Evolutionary conservation across 2,888 invertebrate genomes (phyloP), one percentile per base, ranked within the genome.

Genomic region (Orthosia gracilis): DNA sequence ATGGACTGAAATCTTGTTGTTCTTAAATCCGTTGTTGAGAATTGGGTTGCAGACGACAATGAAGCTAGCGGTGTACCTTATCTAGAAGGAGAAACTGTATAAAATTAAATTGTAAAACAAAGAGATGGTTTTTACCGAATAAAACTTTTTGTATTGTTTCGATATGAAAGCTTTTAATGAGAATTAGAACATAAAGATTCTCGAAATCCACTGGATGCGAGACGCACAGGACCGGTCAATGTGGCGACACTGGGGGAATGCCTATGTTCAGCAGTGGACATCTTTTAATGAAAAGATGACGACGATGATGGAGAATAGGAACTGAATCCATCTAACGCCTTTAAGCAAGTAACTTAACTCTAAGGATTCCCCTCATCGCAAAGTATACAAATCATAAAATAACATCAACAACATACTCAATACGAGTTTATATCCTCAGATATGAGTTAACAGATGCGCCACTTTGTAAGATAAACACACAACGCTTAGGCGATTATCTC

Each of bases 391-490:
- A 85, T 84, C 69, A 66, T 61, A 66, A 74, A 78, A 78, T 76
- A 85, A 57, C 68, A 76, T 76, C 76, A 83, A 87, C 87, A 85
- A 85, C 80, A 79, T 66, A 69, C 75, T 70, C 64, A 75, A 80
- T 73, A 69, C 58, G 61, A 73, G 73, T 64, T 59, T 73, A 80
- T 86, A 76, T 75, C 80, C 71, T 69, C 69, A 74, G 73, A 79
- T 85, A 80, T 80, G 82, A 86, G 86, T 77, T 85, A 90, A 89
- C 91, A 91, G 90, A 90, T 90, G 91, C 82, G 88, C 89, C 89
- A 89, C 92, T 93, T 91, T 79, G 89, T 88, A 89, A 91, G 83
- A 90, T 89, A 93, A 93, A 93, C 91, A 92, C 71, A 76, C 77
- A 74, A 79, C 78, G 71, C 76, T 82, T 70, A 80, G 69, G 69